A percentile compares a stretch with the other conserved stretches of the same genome.
Conservation (phyloP, 2,888 invertebrate species). For the Tetheella fluctuosa region DNA sequence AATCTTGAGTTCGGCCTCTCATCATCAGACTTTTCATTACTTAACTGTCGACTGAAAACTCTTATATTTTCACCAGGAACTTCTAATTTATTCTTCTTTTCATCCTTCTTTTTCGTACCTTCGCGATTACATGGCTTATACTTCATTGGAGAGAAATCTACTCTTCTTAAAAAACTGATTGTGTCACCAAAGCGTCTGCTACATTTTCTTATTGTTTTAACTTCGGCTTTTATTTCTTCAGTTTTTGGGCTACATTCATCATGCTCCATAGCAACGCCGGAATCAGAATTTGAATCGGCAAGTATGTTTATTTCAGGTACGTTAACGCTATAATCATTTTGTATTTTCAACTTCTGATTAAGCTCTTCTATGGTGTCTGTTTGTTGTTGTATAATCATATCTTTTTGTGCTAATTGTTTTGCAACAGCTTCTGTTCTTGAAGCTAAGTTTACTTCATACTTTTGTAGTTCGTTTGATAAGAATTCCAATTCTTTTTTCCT, state of each 20-base stretch:
- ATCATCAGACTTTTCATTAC: conserved; percentile 70
- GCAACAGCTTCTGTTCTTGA: conserved; percentile 69
- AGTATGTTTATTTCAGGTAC: conserved; percentile 67
- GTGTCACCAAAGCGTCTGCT: conserved; percentile 76
- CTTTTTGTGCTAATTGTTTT: conserved; percentile 71
- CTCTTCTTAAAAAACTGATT: conserved; percentile 74
- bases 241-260: conserved; percentile 62
- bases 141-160: conserved; percentile 80
- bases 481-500: conserved; percentile 77
- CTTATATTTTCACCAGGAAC: conserved; percentile 58
- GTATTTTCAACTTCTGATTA: conserved; percentile 58
- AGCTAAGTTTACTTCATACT: conserved; percentile 75
- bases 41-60: conserved; percentile 56
- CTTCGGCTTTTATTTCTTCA: conserved; percentile 59
- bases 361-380: conserved; percentile 66
- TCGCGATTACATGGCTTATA: conserved; percentile 70
- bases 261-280: conserved; percentile 73
- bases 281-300: conserved; percentile 78
- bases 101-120: conserved; percentile 67
- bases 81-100: conserved; percentile 68
- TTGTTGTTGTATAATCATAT: conserved; percentile 71
- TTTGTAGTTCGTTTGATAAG: conserved; percentile 72
- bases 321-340: conserved; percentile 48
- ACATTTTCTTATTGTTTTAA: conserved; percentile 68
- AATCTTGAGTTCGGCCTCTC: conserved; percentile 42